Evolutionary conservation across 2,113 vertebrate species (phyloP).

Genomic region (Sinocyclocheilus grahami): DNA sequence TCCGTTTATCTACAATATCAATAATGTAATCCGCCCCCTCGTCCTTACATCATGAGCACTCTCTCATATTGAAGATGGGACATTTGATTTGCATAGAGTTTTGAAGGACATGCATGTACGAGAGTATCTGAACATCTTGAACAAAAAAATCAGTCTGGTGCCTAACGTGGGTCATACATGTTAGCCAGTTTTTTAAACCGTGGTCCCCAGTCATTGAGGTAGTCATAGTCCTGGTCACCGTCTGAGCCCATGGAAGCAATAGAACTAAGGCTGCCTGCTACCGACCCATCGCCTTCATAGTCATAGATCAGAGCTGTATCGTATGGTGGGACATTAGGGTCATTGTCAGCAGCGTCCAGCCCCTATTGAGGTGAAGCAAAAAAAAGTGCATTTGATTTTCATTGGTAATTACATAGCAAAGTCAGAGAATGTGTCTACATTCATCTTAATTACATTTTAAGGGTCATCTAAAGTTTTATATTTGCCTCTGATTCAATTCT

Average conservation of each 20-base stretch:
- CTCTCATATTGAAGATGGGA: background rate
- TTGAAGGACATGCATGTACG: background rate
- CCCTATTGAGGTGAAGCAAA: conserved; percentile 73
- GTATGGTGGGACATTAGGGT: conserved; percentile 91
- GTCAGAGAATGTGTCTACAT: background rate
- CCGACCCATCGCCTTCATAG: conserved; percentile 90
- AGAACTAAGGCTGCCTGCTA: conserved; percentile 92
- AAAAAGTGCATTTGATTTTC: background rate
- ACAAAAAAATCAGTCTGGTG: background rate
- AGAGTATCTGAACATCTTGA: background rate
- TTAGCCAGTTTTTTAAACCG: conserved; percentile 92
- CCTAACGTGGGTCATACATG: conserved; percentile 82
- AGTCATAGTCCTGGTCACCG: conserved; percentile 92
- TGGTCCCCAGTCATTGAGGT: conserved; percentile 92
- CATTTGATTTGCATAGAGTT: conserved; percentile 15
- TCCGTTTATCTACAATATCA: conserved; percentile 3
- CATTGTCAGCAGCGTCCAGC: conserved; percentile 84
- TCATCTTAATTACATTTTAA: background rate
- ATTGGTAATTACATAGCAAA: background rate
- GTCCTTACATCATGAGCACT: conserved; percentile 3
- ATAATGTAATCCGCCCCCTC: background rate
- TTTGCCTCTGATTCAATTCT: background rate
- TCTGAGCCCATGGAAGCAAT: conserved; percentile 85
- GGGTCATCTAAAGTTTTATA: background rate
- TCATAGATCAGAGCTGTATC: conserved; percentile 97